phyloP scores from a whole-genome alignment of 2,888 invertebrate genomes.

The Drosophila cognata region DNA sequence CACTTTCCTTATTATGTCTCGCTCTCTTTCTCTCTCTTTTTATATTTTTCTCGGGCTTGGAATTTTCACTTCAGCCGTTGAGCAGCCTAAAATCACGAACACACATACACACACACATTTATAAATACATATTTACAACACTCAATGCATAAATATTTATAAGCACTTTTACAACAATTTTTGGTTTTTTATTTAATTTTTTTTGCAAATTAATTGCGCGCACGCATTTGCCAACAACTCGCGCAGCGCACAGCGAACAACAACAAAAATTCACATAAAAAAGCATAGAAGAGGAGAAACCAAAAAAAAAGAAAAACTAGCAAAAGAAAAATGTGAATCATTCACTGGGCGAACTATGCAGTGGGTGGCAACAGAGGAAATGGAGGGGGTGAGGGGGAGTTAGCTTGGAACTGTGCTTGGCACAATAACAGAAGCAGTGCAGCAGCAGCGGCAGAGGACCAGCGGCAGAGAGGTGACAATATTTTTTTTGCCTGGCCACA shows the following conservation, averaged over 20 bases:
- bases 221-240: conserved; percentile 66
- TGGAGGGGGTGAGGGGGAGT: conserved; percentile 31
- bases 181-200: conserved; percentile 50
- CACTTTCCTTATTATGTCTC: conserved; percentile 60
- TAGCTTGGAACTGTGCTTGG: conserved; percentile 48
- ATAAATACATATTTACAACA: conserved; percentile 35
- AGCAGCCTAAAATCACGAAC: conserved; percentile 65
- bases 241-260: conserved; percentile 49
- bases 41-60: conserved; percentile 48
- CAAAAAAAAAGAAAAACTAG: conserved; percentile 32
- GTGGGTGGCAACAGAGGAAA: conserved; percentile 54
- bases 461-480: conserved; percentile 43
- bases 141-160: conserved; percentile 56
- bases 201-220: conserved; percentile 69
- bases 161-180: conserved; percentile 55
- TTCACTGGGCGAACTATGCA: conserved; percentile 63
- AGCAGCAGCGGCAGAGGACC: conserved; percentile 44
- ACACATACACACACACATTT: conserved; percentile 43
- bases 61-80: conserved; percentile 74
- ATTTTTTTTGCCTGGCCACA: conserved; percentile 50
- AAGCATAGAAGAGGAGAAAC: conserved; percentile 40
- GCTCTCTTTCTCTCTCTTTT: conserved; percentile 31
- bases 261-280: conserved; percentile 42
- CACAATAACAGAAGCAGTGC: conserved; percentile 53
- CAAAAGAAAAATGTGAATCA: conserved; percentile 75